Evolutionary conservation across 1,140 invertebrate genomes (phyloP).

Genomic region (Caenorhabditis latens): DNA sequence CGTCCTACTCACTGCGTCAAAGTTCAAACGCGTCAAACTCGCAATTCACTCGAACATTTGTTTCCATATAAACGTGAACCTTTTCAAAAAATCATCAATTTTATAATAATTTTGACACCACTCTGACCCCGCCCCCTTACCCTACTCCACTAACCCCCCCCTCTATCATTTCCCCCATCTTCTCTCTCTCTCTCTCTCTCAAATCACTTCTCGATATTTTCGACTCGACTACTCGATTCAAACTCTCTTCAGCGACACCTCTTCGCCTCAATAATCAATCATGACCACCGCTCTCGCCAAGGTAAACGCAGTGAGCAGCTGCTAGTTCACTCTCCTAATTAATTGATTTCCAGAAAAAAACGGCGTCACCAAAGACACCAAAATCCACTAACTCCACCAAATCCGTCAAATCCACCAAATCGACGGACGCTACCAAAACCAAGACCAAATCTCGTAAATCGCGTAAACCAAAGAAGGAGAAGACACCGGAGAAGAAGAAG

Average conservation of each 20-base stretch:
- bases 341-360: not conserved
- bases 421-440: not conserved
- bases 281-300: slow-evolving; percentile 40
- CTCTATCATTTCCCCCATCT: too few species aligned
- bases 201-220: slow-evolving; percentile 39
- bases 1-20: too few species aligned
- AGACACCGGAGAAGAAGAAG: not conserved
- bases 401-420: not conserved
- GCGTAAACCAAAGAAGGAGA: not conserved
- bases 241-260: not conserved
- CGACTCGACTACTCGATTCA: slow-evolving; percentile 44
- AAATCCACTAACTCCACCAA: not conserved
- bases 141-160: too few species aligned
- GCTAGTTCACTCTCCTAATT: not conserved
- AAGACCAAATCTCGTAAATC: not conserved
- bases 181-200: too few species aligned
- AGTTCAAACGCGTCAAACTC: too few species aligned
- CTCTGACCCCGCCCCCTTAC: too few species aligned
- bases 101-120: too few species aligned
- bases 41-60: too few species aligned
- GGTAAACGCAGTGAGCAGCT: not conserved
- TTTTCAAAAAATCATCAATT: too few species aligned
- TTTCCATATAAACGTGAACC: too few species aligned
- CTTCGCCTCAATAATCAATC: not conserved
- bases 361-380: not conserved